These are phyloP conservation scores for Trichosurus vulpecula DNA, from an alignment of 2,797 vertebrate genomes.

Conservation along the genomic window DNA sequence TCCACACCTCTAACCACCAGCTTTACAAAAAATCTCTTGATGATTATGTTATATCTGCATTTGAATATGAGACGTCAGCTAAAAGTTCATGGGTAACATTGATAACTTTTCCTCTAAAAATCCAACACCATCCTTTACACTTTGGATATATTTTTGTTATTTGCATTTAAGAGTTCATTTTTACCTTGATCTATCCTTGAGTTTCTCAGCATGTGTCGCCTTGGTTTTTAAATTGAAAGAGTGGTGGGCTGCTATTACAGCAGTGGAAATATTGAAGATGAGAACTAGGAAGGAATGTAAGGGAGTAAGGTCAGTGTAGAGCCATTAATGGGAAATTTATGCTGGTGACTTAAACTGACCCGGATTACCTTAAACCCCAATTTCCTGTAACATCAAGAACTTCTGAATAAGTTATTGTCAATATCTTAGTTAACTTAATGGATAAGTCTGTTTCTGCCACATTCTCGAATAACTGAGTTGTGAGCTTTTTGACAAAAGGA, in stretches of 20 bases:
- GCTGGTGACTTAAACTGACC: constrained; percentile 5
- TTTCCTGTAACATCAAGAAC: constrained; percentile 46
- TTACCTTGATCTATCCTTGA: constrained; percentile 34
- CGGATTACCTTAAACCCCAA: constrained; percentile 35
- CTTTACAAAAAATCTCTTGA: not conserved
- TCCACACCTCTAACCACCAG: not conserved
- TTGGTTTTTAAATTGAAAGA: constrained; percentile 26
- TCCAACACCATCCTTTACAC: not conserved
- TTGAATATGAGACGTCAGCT: not conserved
- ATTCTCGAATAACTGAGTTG: constrained; percentile 33
- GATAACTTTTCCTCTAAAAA: constrained; percentile 21
- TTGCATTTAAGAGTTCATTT: constrained; percentile 26
- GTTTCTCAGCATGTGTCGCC: not conserved
- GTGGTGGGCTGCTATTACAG: not conserved
- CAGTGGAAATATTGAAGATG: constrained; percentile 1
- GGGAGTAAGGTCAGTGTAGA: constrained; percentile 1
- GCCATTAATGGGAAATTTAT: constrained; percentile 26
- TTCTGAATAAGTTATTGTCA: constrained; percentile 38
- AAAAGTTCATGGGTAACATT: constrained; percentile 19
- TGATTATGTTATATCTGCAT: constrained; percentile 5
- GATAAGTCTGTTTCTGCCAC: constrained; percentile 51
- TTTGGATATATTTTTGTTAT: constrained; percentile 27
- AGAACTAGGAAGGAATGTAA: not conserved
- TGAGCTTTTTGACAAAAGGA: constrained; percentile 14
- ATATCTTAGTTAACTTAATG: constrained; percentile 49